These are phyloP conservation scores for Halyomorpha halys DNA, from an alignment of 1,140 invertebrate genomes.

Conservation along the genomic window DNA sequence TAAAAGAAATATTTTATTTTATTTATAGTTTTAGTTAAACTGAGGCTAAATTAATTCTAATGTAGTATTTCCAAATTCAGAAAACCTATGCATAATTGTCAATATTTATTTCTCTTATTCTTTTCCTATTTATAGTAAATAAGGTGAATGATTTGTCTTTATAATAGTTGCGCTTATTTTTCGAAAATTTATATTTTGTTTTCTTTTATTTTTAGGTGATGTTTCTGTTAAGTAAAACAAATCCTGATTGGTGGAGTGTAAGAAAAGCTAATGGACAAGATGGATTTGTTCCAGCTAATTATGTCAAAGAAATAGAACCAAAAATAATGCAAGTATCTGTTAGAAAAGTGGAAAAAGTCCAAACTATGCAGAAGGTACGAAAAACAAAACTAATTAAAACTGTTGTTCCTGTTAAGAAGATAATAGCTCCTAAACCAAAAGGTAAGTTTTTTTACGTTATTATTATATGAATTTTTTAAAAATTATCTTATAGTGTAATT, in stretches of 20 bases:
- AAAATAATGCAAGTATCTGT: slow-evolving; percentile 74
- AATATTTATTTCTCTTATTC: no score
- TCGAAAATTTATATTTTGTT: no score
- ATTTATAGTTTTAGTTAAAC: not conserved
- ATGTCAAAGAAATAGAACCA: slow-evolving; percentile 86
- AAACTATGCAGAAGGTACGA: slow-evolving; percentile 72
- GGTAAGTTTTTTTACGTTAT: slow-evolving; percentile 18
- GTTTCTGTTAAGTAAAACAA: slow-evolving; percentile 89
- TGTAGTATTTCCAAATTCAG: not conserved
- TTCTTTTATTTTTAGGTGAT: slow-evolving; percentile 46
- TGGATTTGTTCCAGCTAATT: slow-evolving; percentile 96
- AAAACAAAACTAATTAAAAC: slow-evolving; percentile 81
- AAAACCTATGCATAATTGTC: not conserved
- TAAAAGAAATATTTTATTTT: not conserved
- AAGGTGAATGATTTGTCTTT: no score
- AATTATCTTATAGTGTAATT: not conserved
- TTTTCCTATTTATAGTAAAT: no score
- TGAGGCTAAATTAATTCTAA: no score
- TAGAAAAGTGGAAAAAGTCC: slow-evolving; percentile 70
- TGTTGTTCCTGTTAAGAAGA: slow-evolving; percentile 60
- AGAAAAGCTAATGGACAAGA: slow-evolving; percentile 81
- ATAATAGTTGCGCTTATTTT: no score
- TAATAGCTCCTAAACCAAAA: slow-evolving; percentile 32
- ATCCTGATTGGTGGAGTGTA: slow-evolving; percentile 97
- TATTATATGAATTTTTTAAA: not conserved